These are phyloP conservation scores for Nephrotoma guestfalica DNA, from an alignment of 2,888 invertebrate species.

Conservation along the genomic window DNA sequence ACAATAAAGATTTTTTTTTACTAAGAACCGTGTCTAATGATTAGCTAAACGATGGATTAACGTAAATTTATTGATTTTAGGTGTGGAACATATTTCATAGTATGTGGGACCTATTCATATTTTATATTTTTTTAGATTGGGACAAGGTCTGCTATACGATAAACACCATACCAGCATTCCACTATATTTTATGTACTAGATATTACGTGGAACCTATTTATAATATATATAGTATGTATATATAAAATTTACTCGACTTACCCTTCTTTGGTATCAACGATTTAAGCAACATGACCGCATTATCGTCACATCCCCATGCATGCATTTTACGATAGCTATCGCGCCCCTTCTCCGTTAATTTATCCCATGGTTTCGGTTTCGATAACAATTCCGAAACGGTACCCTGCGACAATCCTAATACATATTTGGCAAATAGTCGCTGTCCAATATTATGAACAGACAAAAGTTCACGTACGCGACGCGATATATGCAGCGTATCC, in stretches of 20 bases:
- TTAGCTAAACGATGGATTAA: neutral
- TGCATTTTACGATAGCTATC: constrained; percentile 99
- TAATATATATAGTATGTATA: neutral
- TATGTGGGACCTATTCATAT: neutral
- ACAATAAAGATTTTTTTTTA: neutral
- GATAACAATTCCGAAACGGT: constrained; percentile 96
- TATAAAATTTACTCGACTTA: constrained; percentile 35
- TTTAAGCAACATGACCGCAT: constrained; percentile 92
- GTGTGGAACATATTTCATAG: neutral
- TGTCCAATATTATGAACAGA: constrained; percentile 98
- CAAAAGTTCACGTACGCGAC: constrained; percentile 82
- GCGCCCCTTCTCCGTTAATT: constrained; percentile 96
- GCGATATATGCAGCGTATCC: constrained; percentile 88
- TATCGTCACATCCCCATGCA: constrained; percentile 97
- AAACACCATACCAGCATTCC: neutral
- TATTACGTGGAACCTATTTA: neutral
- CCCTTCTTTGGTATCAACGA: constrained; percentile 97
- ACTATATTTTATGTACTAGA: neutral
- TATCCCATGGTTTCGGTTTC: constrained; percentile 99
- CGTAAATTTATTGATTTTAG: neutral
- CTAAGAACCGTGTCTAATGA: neutral
- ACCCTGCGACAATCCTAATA: constrained; percentile 91
- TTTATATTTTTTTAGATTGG: neutral
- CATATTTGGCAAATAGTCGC: constrained; percentile 95
- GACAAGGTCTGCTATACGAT: neutral